phyloP scores from a whole-genome alignment of 2,113 vertebrate genomes.

The Microtus ochrogaster region DNA sequence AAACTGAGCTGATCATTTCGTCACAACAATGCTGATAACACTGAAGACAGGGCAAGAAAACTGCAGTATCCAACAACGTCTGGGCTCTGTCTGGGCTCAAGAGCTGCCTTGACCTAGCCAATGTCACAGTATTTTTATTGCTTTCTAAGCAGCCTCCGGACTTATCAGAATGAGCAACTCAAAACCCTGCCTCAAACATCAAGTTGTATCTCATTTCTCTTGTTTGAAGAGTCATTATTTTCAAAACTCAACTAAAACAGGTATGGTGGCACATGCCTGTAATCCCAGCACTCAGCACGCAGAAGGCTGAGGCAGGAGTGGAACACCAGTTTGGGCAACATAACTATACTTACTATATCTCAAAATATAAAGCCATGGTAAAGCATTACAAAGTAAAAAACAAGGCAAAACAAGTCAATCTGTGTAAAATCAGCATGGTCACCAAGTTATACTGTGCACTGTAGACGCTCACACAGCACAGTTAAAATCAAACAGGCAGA shows the following conservation, averaged over 20 bases:
- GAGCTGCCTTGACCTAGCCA: not conserved
- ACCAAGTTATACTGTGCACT: not conserved
- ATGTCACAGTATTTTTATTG: not conserved
- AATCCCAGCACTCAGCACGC: not conserved
- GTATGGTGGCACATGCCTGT: not conserved
- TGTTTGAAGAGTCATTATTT: conserved; percentile 37
- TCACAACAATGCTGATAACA: not conserved
- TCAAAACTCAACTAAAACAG: not conserved
- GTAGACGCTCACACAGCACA: not conserved
- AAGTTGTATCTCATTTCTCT: conserved; percentile 1
- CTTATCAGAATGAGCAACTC: not conserved
- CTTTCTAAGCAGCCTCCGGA: not conserved
- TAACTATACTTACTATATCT: not conserved
- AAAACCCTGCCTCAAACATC: not conserved
- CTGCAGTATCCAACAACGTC: not conserved
- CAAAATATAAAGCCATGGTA: not conserved
- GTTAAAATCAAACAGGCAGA: not conserved
- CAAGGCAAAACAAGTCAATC: not conserved
- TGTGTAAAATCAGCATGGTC: not conserved
- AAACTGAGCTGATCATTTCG: not conserved
- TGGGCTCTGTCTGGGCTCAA: not conserved
- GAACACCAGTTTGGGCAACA: not conserved
- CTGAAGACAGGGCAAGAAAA: not conserved
- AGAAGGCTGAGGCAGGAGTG: not conserved
- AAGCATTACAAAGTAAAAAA: not conserved